phyloP scores from a whole-genome alignment of 2,888 invertebrate genomes.

The Cosmorhoe ocellata region DNA sequence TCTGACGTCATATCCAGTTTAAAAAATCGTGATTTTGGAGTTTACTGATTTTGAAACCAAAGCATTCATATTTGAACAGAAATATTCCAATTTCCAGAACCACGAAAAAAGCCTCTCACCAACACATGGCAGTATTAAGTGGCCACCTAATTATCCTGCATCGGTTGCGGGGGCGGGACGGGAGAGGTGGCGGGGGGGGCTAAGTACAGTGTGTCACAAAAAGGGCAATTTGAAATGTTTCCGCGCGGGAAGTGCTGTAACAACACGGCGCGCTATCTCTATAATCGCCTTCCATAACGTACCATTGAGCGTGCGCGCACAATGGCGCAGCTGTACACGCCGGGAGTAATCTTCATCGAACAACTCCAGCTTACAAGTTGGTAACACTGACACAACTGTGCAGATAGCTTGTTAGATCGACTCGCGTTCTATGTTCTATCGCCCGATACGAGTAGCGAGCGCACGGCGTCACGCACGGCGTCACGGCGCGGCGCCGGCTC shows the following conservation, averaged over 20 bases:
- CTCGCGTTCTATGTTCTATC: too few relatives aligned
- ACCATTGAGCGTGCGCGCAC: neutral
- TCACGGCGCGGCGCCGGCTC: too few relatives aligned
- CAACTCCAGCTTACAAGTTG: too few relatives aligned
- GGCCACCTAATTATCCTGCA: slow-evolving; percentile 20
- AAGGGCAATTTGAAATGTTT: slow-evolving; percentile 28
- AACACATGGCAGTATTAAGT: slow-evolving; percentile 17
- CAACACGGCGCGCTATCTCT: slow-evolving; percentile 15
- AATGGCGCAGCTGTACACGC: neutral
- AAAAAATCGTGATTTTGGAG: too few relatives aligned
- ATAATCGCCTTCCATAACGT: slow-evolving; percentile 7
- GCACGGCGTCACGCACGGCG: too few relatives aligned
- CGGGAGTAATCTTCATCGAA: too few relatives aligned
- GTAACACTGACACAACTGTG: too few relatives aligned
- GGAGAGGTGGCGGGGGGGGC: neutral
- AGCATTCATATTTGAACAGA: slow-evolving; percentile 3
- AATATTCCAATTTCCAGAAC: slow-evolving; percentile 4
- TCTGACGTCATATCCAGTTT: too few relatives aligned
- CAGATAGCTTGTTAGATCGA: too few relatives aligned
- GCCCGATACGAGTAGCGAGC: too few relatives aligned
- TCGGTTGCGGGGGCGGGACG: neutral
- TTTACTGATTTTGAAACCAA: neutral
- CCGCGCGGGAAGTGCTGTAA: slow-evolving; percentile 19
- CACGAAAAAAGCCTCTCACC: slow-evolving; percentile 7
- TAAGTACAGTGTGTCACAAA: slow-evolving; percentile 29